Conservation (phyloP, 2,888 invertebrate genomes). For the Willowsia nigromaculata region DNA sequence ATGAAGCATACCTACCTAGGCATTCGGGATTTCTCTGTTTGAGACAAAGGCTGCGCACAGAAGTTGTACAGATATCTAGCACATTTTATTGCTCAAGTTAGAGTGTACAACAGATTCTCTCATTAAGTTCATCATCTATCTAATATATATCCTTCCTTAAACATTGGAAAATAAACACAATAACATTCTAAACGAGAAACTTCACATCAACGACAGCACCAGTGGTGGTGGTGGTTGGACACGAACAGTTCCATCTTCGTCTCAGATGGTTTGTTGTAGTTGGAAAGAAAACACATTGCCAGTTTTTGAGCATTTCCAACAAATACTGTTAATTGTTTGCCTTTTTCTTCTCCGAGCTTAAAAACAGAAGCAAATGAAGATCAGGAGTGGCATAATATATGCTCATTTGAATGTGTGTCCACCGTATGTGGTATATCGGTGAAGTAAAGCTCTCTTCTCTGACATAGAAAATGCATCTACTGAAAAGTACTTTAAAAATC, state of each 20-base stretch:
- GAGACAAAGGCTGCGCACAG: neutral
- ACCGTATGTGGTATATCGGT: neutral
- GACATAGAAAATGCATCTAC: neutral
- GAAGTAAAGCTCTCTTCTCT: too few species aligned
- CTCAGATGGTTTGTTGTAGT: constrained; percentile 29
- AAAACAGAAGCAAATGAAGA: constrained; percentile 33
- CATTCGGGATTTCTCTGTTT: neutral
- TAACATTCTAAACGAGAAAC: constrained; percentile 27
- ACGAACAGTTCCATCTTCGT: constrained; percentile 30
- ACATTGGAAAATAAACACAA: constrained; percentile 61
- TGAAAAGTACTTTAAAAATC: constrained; percentile 24
- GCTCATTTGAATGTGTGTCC: neutral
- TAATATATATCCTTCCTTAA: constrained; percentile 46
- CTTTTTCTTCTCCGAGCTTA: neutral
- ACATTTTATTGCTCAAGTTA: neutral
- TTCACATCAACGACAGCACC: neutral
- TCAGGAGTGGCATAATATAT: neutral
- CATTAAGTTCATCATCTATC: constrained; percentile 63
- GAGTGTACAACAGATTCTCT: constrained; percentile 21
- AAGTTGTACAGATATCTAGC: neutral
- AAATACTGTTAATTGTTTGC: constrained; percentile 36
- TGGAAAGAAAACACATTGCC: constrained; percentile 66
- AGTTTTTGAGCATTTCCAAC: constrained; percentile 18
- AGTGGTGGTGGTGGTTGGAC: constrained; percentile 31
- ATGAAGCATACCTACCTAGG: neutral